Conservation (phyloP, 2,797 vertebrate genomes). For the Chelonia mydas region DNA sequence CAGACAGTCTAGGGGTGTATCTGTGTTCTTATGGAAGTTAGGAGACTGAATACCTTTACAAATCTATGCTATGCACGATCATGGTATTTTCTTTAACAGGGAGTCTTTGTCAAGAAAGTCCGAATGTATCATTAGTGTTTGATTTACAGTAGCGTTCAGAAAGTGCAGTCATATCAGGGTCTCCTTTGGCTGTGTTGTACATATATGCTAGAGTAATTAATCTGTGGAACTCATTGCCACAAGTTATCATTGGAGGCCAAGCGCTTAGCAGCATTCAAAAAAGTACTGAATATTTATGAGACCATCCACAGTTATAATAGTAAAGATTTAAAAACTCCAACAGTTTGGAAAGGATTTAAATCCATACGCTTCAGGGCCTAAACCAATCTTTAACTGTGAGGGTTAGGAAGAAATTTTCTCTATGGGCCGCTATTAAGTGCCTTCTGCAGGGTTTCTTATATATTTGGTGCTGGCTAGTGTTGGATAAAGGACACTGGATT, state of each 20-base stretch:
- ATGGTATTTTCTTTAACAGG: not conserved
- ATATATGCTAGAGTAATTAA: accelerated
- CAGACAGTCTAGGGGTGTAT: slow-evolving; percentile 32
- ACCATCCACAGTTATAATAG: accelerated
- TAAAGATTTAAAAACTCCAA: not conserved
- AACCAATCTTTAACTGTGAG: too few species aligned
- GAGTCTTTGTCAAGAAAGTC: slow-evolving; percentile 42
- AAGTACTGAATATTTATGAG: not conserved
- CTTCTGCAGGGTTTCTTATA: not conserved
- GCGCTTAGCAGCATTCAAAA: not conserved
- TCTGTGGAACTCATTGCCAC: not conserved
- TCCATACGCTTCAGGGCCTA: too few species aligned
- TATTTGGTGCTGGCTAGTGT: not conserved
- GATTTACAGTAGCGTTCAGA: not conserved
- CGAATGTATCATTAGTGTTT: accelerated
- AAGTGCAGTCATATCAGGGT: not conserved
- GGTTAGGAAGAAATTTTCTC: too few species aligned
- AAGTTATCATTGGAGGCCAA: not conserved
- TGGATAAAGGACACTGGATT: not conserved
- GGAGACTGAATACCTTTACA: too few species aligned
- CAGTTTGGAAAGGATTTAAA: too few species aligned
- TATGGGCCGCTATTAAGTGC: too few species aligned
- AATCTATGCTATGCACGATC: too few species aligned
- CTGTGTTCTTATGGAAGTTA: not conserved
- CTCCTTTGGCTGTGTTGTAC: accelerated